Percentiles rank a stretch among this genome's conserved stretches.
phyloP scores from a whole-genome alignment of 1,140 invertebrate genomes.

The Penaeus japonicus region DNA sequence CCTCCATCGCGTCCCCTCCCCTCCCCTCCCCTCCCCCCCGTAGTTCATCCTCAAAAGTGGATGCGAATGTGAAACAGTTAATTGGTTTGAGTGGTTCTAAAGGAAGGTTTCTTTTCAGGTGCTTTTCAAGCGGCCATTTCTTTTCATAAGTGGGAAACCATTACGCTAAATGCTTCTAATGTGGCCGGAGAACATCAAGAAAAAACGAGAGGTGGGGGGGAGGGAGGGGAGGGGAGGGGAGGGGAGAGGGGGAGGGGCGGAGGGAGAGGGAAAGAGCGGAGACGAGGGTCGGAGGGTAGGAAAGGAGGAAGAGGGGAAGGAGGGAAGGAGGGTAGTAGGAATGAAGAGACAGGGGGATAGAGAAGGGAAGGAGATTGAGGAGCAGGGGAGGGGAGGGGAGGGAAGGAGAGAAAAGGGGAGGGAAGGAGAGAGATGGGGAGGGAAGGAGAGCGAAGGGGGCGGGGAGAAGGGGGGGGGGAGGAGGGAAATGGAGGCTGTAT shows the following conservation, averaged over 20 bases:
- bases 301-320: neutral
- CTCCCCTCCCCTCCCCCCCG: neutral
- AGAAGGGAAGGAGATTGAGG: neutral
- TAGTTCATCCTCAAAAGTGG: conserved; percentile 55
- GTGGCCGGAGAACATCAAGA: conserved; percentile 43
- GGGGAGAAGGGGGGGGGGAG: neutral
- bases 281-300: neutral
- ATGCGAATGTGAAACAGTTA: conserved; percentile 56
- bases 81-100: conserved; percentile 56
- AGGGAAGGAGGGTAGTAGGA: neutral
- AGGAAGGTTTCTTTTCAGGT: conserved; percentile 53
- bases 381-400: neutral
- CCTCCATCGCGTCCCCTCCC: too few species aligned
- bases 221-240: neutral
- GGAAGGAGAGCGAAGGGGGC: neutral
- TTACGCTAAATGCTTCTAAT: conserved; percentile 55
- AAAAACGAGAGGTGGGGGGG: conserved; percentile 11
- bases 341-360: neutral
- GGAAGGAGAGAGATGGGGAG: neutral
- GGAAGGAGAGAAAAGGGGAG: neutral
- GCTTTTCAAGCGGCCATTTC: conserved; percentile 52
- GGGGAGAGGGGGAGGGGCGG: too few species aligned
- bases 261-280: neutral
- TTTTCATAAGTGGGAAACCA: conserved; percentile 56
- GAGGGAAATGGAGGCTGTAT: neutral